Evolutionary conservation across 2,888 invertebrate genomes (phyloP), one percentile per base, ranked within the genome.

Genomic region (Torymus texanus): DNA sequence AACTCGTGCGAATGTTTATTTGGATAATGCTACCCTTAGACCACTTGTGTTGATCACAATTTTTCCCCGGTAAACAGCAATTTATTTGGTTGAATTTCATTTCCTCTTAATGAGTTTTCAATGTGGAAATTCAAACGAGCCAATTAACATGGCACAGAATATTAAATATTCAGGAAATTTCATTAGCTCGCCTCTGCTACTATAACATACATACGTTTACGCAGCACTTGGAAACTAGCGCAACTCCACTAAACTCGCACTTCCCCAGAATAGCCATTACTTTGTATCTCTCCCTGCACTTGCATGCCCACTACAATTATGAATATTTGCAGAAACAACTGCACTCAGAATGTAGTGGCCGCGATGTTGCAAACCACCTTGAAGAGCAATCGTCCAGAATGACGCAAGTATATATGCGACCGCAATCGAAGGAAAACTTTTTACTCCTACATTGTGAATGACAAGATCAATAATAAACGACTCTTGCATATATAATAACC

Each of bases 281-380:
- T 41, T 41, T 41, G 41, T n/a, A n/a, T 41, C 41, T 41, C 41
- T 41, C 21, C 29, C 41, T 8, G 18, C 53, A 16, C 29, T 10
- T 41, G 10, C 56, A 16, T 18, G 51, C 29, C n/a, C 10, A 11
- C 18, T n/a, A 12, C 13, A 73, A 73, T 73, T 65, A 73, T 16
- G 65, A 24, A 65, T 73, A 50, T 65, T 73, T 24, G 62, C 51
- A 13, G 50, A 51, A 62, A 16, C 16, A 58, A 41, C 67, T 12
- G n/a, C 18, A 68, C 56, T 70, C 11, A 55, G 18, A 51, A 41
- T 61, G 51, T 24, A 71, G 18, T 59, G 51, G 2, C 58, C 29
- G 51, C 29, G 51, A 65, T n/a, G 63, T 13, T 62, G 62, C 24
- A 21, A 24, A 41, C 41, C 41, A 41, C 29, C 13, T 12, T 12